Conservation (phyloP, 2,888 invertebrate species). For the Eilema griseolum region DNA sequence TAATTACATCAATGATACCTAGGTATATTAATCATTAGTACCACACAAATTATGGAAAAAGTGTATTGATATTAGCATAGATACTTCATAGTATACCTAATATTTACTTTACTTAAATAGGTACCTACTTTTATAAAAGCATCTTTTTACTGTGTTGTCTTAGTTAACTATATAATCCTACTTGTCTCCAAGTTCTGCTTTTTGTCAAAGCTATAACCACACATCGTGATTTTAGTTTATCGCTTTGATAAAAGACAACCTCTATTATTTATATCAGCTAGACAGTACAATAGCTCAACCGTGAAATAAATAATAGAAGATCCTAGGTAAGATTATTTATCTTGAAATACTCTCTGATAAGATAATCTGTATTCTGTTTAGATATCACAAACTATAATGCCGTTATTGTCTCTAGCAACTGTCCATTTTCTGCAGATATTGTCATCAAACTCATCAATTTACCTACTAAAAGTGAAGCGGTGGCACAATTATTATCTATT, state of each 20-base stretch:
- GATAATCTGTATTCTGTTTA: background rate
- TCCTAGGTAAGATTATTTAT: constrained; percentile 11
- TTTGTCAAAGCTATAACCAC: background rate
- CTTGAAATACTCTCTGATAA: constrained; percentile 4
- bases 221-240: background rate
- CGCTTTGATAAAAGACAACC: background rate
- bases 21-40: no score
- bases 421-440: background rate
- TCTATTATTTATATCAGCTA: background rate
- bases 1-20: no score
- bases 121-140: no score
- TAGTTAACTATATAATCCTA: no score
- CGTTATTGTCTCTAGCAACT: background rate
- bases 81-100: no score
- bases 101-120: no score
- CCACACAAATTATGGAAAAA: no score
- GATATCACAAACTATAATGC: background rate
- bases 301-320: background rate
- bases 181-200: no score
- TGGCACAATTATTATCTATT: background rate
- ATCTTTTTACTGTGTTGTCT: no score
- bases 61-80: no score
- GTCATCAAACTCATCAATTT: no score
- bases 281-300: background rate
- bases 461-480: background rate